Evolutionary conservation across 2,888 invertebrate genomes (phyloP), one percentile per base, ranked within the genome.

Genomic region (Osmoderma eremita): DNA sequence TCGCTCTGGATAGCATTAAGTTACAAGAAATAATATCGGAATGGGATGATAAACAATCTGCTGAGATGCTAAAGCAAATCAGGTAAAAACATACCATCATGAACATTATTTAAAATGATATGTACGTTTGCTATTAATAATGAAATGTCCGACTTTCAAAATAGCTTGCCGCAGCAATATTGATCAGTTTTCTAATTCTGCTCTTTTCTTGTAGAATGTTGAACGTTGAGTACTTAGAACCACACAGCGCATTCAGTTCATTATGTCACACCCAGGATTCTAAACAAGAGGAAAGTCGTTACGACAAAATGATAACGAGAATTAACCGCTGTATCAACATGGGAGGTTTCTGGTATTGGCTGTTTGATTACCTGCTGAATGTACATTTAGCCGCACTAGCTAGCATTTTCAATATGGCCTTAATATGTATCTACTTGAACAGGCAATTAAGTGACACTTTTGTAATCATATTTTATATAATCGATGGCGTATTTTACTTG

Each of bases 1-100:
- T 72, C n/a, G 45, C 58, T 10, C 54, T 71, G 8, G 61, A 70
- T 30, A 68, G 69, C n/a, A 41, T 50, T n/a, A 65, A 65, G 20
- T 15, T 68, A 13, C 51, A 64, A 22, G 65, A 68, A 12, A 45
- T 68, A 50, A 48, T 65, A 41, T 8, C 39, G 8, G 68, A 68
- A 24, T 68, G 68, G 68, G 53, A 48, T 22, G 68, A 68, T 6
- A 64, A 61, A 18, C 49, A 51, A 8, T 50, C 61, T 13, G 68
- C 58, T 8, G 42, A 42, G 2, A 17, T 53, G 6, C 17, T 68
- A 8, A 61, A 53, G 17, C 38, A 64, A 12, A 58, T 68, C n/a
- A 51, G 51, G 65, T 65, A 50, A 65, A 36, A 30, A 51, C 12
- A 22, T 1, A 17, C 12, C 18, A 18, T 48, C 1, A 6, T 48